Base-by-base conservation (phyloP, 92 coral and sea anemone genomes). In the Phymanthus crucifer region DNA sequence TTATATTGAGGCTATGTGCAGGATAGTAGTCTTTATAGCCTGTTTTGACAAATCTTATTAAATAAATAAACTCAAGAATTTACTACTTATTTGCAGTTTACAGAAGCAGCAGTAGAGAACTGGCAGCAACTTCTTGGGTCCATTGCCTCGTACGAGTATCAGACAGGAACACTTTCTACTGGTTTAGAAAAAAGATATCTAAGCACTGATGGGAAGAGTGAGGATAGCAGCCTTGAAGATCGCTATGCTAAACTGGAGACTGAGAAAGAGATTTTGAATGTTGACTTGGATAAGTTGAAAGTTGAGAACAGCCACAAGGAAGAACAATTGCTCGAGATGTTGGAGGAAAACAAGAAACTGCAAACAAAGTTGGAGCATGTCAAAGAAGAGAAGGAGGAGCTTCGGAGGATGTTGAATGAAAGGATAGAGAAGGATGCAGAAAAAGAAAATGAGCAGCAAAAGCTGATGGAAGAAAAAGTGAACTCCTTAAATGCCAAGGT, bases 261-360 rank as follows among this genome's bases (percentile, higher is more conserved):
- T 12, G 89, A 89, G 33, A 84, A 81, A 66, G 92, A 81, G 57
- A 80, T 89, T 31, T 66, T 89, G 79, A 76, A 40, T 40, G 87
- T 85, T 73, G 87, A 86, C 74, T 43, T 86, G 47, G 90, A 85
- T 24, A 79, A 83, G 69, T 8, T 89, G 47, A 82, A 38, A 76
- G 79, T 78, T 37, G 88, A 85, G 67, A 86, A 78, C 19, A 13
- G 43, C 17, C 54, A 73, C 17, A 11, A 31, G 16, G 86, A 73
- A 24, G 77, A 86, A 69, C 87, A 86, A 43, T 70, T 72, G 14
- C 64, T 71, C 67, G 82, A 82, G 70, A 24, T 81, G 58, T 52
- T 58, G 80, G 82, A 81, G 12, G 89, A 76, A 54, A 45, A 40
- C 45, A 48, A 71, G 14, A 32, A 48, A 18, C 57, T 89, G 26